Evolutionary conservation across 2,113 vertebrate species (phyloP).

Genomic region (Amphiprion percula): DNA sequence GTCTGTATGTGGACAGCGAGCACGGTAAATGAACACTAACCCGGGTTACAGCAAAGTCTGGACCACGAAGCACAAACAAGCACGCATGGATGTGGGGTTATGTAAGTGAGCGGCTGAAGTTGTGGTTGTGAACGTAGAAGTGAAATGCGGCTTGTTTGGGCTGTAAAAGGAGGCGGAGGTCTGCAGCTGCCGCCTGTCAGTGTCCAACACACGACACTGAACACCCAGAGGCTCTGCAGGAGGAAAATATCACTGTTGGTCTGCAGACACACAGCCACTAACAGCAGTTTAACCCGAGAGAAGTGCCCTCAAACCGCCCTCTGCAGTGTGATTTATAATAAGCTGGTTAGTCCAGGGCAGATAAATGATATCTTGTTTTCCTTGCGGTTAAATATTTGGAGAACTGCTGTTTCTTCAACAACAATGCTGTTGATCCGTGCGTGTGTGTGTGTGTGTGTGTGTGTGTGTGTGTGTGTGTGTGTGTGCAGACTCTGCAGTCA

Average conservation of each 20-base stretch:
- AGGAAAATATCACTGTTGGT: background rate
- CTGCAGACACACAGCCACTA: background rate
- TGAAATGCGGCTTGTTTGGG: background rate
- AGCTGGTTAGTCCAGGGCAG: background rate
- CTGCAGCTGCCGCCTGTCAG: slow-evolving; percentile 57
- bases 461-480: too few relatives aligned
- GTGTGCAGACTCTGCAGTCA: too few relatives aligned
- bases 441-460: too few relatives aligned
- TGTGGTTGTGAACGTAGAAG: background rate
- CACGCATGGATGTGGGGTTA: background rate
- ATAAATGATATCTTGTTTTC: too few relatives aligned
- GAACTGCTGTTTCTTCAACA: background rate
- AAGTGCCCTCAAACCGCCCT: background rate
- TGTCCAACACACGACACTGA: slow-evolving; percentile 56
- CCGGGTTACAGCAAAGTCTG: background rate
- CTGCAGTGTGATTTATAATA: background rate
- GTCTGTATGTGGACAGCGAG: slow-evolving; percentile 83
- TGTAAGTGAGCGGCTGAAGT: slow-evolving; percentile 30
- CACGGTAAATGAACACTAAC: slow-evolving; percentile 78
- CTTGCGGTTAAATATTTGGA: background rate
- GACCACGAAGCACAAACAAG: background rate
- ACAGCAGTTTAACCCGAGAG: background rate
- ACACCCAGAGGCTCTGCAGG: background rate
- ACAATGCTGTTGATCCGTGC: background rate
- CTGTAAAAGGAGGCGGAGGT: background rate